These are phyloP conservation scores for Spisula solida DNA, from an alignment of 2,888 invertebrate genomes.

Conservation along the genomic window DNA sequence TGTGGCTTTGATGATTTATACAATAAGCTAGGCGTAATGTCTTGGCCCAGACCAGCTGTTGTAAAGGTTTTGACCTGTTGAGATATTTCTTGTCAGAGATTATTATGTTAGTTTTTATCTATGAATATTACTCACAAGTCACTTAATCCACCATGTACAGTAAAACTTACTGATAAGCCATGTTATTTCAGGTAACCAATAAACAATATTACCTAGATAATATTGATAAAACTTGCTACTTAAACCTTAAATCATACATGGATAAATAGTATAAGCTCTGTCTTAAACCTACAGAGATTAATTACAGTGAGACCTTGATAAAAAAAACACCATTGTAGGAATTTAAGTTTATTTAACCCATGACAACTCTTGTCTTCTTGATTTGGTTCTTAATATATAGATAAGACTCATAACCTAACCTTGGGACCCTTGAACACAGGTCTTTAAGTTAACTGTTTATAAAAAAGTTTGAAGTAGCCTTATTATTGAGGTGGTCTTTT, in stretches of 20 bases:
- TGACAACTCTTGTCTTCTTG: too few relatives aligned
- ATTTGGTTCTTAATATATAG: too few relatives aligned
- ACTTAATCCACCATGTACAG: not conserved
- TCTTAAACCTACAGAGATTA: not conserved
- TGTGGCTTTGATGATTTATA: not conserved
- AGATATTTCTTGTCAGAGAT: not conserved
- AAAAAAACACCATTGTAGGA: too few relatives aligned
- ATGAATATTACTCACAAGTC: not conserved
- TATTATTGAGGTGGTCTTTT: too few relatives aligned
- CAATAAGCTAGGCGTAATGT: not conserved
- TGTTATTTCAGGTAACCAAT: not conserved
- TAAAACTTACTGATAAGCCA: constrained; percentile 3
- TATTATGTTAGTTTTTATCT: constrained; percentile 7
- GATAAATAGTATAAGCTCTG: not conserved
- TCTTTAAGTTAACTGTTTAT: too few relatives aligned
- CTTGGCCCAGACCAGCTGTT: not conserved
- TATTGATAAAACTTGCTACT: not conserved
- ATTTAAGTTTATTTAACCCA: too few relatives aligned
- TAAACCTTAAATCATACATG: not conserved
- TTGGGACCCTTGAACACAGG: too few relatives aligned
- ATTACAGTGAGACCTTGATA: too few relatives aligned
- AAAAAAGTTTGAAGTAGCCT: too few relatives aligned
- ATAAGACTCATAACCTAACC: too few relatives aligned
- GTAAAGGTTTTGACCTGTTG: not conserved
- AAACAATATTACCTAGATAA: not conserved